These are phyloP conservation scores for Listronotus oregonensis DNA, from an alignment of 1,140 invertebrate genomes.

Conservation along the genomic window DNA sequence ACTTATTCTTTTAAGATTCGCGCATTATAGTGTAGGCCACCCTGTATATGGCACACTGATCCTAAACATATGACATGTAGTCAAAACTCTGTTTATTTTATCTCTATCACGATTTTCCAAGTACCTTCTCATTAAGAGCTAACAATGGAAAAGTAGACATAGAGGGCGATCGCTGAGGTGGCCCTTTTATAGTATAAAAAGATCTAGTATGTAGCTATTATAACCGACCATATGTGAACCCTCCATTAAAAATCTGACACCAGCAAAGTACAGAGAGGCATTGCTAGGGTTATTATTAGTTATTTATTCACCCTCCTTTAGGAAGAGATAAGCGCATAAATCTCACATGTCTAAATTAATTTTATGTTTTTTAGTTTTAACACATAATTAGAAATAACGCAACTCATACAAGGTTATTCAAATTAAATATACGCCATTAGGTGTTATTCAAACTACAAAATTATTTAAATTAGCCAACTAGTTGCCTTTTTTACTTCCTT, in stretches of 20 bases:
- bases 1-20: too few relatives aligned
- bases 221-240: constrained; percentile 24
- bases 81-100: background rate
- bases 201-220: background rate
- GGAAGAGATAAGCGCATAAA: background rate
- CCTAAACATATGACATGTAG: too few relatives aligned
- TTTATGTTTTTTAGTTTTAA: too few relatives aligned
- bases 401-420: too few relatives aligned
- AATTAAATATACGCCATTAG: too few relatives aligned
- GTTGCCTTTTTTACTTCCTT: too few relatives aligned
- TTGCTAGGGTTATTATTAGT: constrained; percentile 5
- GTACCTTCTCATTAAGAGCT: constrained; percentile 21
- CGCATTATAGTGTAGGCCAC: too few relatives aligned
- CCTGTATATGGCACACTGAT: too few relatives aligned
- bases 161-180: constrained; percentile 5
- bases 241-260: constrained; percentile 60
- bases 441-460: too few relatives aligned
- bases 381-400: too few relatives aligned
- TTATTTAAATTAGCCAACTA: too few relatives aligned
- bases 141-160: constrained; percentile 3
- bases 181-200: constrained; percentile 6
- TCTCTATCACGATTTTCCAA: constrained; percentile 21
- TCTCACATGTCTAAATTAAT: too few relatives aligned
- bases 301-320: constrained; percentile 7
- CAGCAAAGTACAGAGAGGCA: constrained; percentile 36